Conservation (phyloP, 2,888 invertebrate species). For the Clivina fossor region DNA sequence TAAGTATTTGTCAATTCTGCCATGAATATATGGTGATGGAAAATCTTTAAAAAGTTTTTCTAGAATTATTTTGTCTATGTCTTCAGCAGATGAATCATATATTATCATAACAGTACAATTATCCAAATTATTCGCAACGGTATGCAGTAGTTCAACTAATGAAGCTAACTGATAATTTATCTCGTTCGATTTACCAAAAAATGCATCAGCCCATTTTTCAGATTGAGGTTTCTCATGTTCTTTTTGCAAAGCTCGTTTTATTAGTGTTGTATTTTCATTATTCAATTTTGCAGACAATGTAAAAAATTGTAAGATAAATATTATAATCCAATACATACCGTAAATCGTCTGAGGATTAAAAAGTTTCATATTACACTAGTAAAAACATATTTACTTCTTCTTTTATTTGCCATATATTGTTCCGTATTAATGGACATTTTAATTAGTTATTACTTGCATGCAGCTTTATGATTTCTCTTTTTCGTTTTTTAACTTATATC, state of each 20-base stretch:
- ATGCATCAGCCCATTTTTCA: conserved; percentile 49
- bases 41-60: conserved; percentile 61
- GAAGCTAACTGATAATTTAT: conserved; percentile 59
- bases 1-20: conserved; percentile 59
- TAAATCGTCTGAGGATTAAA: no score
- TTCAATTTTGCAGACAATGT: not conserved
- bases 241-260: conserved; percentile 49
- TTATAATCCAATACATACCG: no score
- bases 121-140: conserved; percentile 62
- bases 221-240: conserved; percentile 50
- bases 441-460: conserved; percentile 21
- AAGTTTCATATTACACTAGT: not conserved
- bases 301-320: no score
- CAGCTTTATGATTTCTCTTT: no score
- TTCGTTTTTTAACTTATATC: no score
- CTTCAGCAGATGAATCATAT: conserved; percentile 64
- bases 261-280: not conserved
- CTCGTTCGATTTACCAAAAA: conserved; percentile 42
- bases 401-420: conserved; percentile 6
- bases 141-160: conserved; percentile 61
- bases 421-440: conserved; percentile 25
- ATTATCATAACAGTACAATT: conserved; percentile 68
- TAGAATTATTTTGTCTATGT: conserved; percentile 59
- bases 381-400: not conserved
- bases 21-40: conserved; percentile 64